Evolutionary conservation across 2,888 invertebrate species (phyloP).

Genomic region (Acleris sparsana): DNA sequence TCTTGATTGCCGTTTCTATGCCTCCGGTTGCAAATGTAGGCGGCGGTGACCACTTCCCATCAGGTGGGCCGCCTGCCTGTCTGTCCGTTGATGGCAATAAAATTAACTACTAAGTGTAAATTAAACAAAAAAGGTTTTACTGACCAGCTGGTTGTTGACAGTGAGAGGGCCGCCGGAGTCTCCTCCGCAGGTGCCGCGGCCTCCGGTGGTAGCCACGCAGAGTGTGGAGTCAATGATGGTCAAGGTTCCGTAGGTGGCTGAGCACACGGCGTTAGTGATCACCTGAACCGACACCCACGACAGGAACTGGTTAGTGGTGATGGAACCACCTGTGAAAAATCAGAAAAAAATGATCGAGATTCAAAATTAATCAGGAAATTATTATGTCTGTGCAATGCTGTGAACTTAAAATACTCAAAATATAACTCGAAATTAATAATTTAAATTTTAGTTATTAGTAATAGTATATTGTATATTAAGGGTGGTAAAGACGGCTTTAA

Average conservation of each 20-base stretch:
- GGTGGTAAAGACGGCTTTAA: no score
- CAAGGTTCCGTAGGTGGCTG: conserved; percentile 6
- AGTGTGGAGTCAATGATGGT: conserved; percentile 28
- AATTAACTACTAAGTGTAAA: no score
- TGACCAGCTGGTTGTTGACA: conserved; percentile 28
- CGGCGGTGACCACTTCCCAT: no score
- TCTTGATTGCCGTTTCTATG: neutral
- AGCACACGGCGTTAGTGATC: conserved; percentile 43
- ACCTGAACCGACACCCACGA: conserved; percentile 62
- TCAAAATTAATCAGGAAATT: no score
- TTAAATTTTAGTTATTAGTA: no score
- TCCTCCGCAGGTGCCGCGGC: conserved; percentile 37
- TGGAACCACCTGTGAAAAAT: conserved; percentile 39
- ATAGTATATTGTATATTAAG: no score
- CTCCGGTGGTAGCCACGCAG: conserved; percentile 37
- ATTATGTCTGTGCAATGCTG: no score
- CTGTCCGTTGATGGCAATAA: no score
- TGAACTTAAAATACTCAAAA: no score
- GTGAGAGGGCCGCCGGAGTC: conserved; percentile 39
- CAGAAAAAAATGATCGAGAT: neutral
- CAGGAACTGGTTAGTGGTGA: conserved; percentile 47
- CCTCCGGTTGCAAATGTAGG: no score
- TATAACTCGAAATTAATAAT: no score
- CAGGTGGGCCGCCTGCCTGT: no score
- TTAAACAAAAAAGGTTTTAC: neutral